A percentile compares a stretch with the other conserved stretches of the same genome.
phyloP scores from a whole-genome alignment of 1,140 invertebrate genomes.

The Habropoda laboriosa region DNA sequence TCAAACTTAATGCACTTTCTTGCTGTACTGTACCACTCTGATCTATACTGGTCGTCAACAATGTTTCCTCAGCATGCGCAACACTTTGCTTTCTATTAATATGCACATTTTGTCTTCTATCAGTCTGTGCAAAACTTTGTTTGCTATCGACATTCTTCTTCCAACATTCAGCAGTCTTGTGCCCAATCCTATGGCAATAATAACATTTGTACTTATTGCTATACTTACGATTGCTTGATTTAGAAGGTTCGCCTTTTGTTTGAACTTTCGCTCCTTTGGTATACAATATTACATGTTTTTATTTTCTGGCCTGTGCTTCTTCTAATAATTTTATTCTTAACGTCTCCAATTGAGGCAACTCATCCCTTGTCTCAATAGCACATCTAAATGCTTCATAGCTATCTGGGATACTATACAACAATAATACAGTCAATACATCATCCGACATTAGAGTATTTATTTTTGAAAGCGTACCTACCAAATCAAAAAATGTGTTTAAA shows the following conservation, averaged over 20 bases:
- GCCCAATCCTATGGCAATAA: slow-evolving; percentile 6
- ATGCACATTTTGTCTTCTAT: too few species aligned
- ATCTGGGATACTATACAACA: slow-evolving; percentile 65
- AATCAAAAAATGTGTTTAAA: slow-evolving; percentile 31
- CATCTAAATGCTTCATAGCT: slow-evolving; percentile 65
- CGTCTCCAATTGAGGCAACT: slow-evolving; percentile 32
- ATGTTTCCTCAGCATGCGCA: too few species aligned
- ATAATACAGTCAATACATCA: slow-evolving; percentile 60
- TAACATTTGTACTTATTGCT: slow-evolving; percentile 11
- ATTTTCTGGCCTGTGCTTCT: slow-evolving; percentile 39
- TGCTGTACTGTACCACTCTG: too few species aligned
- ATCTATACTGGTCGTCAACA: too few species aligned
- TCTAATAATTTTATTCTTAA: slow-evolving; percentile 49
- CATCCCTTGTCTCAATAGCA: slow-evolving; percentile 58
- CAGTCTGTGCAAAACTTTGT: neutral
- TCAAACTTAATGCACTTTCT: too few species aligned
- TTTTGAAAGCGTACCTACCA: slow-evolving; percentile 36
- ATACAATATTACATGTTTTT: neutral
- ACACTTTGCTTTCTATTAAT: too few species aligned
- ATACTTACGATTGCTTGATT: neutral
- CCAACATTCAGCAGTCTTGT: slow-evolving; percentile 18
- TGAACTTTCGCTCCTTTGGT: neutral
- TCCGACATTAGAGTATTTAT: slow-evolving; percentile 51
- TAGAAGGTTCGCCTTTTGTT: neutral
- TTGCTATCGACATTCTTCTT: slow-evolving; percentile 5